phyloP scores from a whole-genome alignment of 2,113 vertebrate genomes.

The Spheniscus mendiculus region DNA sequence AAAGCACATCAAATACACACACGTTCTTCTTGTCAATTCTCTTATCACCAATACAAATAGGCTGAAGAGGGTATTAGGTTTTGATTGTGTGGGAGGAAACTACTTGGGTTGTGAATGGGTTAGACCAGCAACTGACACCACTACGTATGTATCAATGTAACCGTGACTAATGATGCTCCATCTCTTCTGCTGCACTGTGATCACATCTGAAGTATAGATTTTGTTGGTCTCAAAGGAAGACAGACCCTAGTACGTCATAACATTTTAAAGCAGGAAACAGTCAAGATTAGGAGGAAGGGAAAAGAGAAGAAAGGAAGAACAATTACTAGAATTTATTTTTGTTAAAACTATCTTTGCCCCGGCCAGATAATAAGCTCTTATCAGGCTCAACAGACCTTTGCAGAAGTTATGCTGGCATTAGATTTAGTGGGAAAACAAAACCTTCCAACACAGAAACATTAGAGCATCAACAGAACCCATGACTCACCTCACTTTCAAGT shows the following conservation, averaged over 20 bases:
- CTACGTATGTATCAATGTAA: neutral
- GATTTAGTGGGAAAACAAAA: neutral
- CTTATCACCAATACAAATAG: neutral
- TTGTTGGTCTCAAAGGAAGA: neutral
- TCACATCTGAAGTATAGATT: neutral
- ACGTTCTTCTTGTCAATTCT: neutral
- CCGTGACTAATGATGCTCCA: neutral
- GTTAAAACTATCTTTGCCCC: neutral
- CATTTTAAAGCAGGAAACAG: neutral
- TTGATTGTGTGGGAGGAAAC: slow-evolving; percentile 37
- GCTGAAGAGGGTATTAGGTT: neutral
- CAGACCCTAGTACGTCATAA: neutral
- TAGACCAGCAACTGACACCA: slow-evolving; percentile 41
- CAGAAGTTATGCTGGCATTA: rapidly evolving
- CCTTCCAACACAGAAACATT: no score
- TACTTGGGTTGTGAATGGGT: neutral
- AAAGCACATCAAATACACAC: neutral
- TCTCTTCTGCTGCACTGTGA: neutral
- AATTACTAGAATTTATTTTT: neutral
- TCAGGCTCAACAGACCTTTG: neutral
- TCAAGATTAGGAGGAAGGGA: neutral
- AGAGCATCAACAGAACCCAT: neutral
- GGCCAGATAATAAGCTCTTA: neutral
- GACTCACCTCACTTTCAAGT: slow-evolving; percentile 89
- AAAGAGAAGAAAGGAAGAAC: neutral